phyloP scores from a whole-genome alignment of 1,140 invertebrate genomes.

The Chrysomallon squamiferum region DNA sequence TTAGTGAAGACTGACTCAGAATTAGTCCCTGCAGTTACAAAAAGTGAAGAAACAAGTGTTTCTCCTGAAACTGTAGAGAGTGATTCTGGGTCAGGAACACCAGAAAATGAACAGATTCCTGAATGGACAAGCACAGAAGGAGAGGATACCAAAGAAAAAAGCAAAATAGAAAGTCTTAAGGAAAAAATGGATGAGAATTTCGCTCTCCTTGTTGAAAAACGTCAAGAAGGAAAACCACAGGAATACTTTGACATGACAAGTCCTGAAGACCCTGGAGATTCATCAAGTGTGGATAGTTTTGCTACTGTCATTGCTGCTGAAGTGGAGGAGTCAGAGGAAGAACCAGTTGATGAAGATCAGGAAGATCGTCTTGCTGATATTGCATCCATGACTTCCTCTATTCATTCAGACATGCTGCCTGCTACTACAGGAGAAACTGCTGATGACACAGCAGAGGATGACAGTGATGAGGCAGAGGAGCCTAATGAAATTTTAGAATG shows the following conservation, averaged over 20 bases:
- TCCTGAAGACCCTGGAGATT: slow-evolving; percentile 67
- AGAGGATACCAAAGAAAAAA: not conserved
- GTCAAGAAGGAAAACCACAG: slow-evolving; percentile 1
- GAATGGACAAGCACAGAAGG: not conserved
- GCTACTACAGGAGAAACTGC: slow-evolving; percentile 24
- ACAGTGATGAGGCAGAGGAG: slow-evolving; percentile 78
- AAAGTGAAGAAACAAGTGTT: not conserved
- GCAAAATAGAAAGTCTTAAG: not conserved
- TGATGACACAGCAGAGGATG: slow-evolving; percentile 69
- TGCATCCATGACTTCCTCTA: slow-evolving; percentile 64
- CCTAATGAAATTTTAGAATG: slow-evolving; percentile 66
- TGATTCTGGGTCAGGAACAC: slow-evolving; percentile 10
- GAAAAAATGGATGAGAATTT: slow-evolving; percentile 9
- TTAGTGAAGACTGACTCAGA: slow-evolving; percentile 21
- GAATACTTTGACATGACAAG: slow-evolving; percentile 13
- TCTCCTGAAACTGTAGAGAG: slow-evolving; percentile 9
- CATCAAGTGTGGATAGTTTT: slow-evolving; percentile 87
- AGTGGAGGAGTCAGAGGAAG: slow-evolving; percentile 76
- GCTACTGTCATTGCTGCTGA: slow-evolving; percentile 67
- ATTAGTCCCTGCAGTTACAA: slow-evolving; percentile 14
- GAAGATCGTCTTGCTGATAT: slow-evolving; percentile 69
- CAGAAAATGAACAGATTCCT: slow-evolving; percentile 4
- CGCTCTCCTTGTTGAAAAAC: not conserved
- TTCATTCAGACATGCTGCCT: slow-evolving; percentile 59
- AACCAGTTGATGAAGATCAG: slow-evolving; percentile 80